Evolutionary conservation across 2,888 invertebrate genomes (phyloP), one percentile per base, ranked within the genome.

Genomic region (Zele albiditarsus): DNA sequence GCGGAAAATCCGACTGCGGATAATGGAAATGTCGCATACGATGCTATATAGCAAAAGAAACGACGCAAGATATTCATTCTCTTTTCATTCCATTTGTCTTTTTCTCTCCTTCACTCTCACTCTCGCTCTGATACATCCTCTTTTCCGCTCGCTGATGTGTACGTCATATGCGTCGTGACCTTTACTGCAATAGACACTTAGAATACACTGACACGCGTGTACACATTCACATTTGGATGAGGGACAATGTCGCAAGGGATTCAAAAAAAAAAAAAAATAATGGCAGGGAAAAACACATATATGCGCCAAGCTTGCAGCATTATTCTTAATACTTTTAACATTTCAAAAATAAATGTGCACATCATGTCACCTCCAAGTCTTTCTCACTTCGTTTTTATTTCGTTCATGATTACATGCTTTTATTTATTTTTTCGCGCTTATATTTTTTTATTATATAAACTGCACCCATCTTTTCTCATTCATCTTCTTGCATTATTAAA

Each of bases 1-100:
- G 70, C 42, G 46, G 60, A 70, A 70, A 70, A 70, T 70, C 70
- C 70, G 38, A 42, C 60, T 70, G 70, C 70, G 60, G 62, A 70
- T 70, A 70, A 70, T 70, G 70, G 70, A 62, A 70, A 70, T 70
- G 70, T 70, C 70, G 70, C 70, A 53, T 70, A 46, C 62, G 70
- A 62, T 60, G 42, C 16, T 46, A 27, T 12, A 31, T 28, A 33
- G 42, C 27, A 27, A 57, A 66, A 42, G 28, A 57, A 66, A 42
- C 16, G 46, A 66, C 42, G 46, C 60, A n/a, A 60, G 70, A 60
- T 60, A 62, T 28, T 27, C 42, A 16, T 42, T 70, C 42, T 70
- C 60, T 42, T 16, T 60, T 60, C 16, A 27, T 70, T 70, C 25
- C 25, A 27, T 58, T 70, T 33, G 20, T 57, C 23, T 60, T 60